Evolutionary conservation across 2,888 invertebrate genomes (phyloP).

Genomic region (Aleiodes alternator): DNA sequence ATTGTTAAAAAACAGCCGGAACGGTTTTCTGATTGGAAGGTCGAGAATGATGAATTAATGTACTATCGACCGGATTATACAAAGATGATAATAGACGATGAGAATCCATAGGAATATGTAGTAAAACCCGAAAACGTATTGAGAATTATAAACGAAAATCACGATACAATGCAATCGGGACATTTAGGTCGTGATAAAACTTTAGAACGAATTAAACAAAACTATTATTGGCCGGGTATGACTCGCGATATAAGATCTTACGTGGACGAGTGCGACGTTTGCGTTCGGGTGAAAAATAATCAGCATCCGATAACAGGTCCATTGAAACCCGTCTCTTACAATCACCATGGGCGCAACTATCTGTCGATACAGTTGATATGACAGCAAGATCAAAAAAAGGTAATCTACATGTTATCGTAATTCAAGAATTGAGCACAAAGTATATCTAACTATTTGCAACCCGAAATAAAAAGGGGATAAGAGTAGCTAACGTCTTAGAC

Average conservation of each 20-base stretch:
- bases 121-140: conserved; percentile 30
- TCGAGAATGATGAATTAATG: conserved; percentile 39
- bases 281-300: too few species aligned
- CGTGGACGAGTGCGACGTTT: too few species aligned
- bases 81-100: conserved; percentile 10
- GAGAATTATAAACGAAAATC: conserved; percentile 42
- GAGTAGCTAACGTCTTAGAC: conserved; percentile 16
- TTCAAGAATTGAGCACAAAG: conserved; percentile 45
- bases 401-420: conserved; percentile 39
- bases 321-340: too few species aligned
- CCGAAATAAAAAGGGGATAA: conserved; percentile 23
- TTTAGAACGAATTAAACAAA: conserved; percentile 45
- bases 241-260: background rate
- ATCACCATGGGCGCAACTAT: conserved; percentile 45
- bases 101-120: conserved; percentile 17
- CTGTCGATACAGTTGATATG: conserved; percentile 41
- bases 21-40: conserved; percentile 43
- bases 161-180: conserved; percentile 40
- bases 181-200: conserved; percentile 49
- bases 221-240: conserved; percentile 46
- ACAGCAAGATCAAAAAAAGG: conserved; percentile 39
- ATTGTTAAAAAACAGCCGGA: conserved; percentile 17
- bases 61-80: conserved; percentile 38
- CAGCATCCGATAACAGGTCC: too few species aligned
- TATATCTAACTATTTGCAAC: conserved; percentile 42